Evolutionary conservation across 2,797 vertebrate genomes (phyloP).

Genomic region (Sebastes itinus): DNA sequence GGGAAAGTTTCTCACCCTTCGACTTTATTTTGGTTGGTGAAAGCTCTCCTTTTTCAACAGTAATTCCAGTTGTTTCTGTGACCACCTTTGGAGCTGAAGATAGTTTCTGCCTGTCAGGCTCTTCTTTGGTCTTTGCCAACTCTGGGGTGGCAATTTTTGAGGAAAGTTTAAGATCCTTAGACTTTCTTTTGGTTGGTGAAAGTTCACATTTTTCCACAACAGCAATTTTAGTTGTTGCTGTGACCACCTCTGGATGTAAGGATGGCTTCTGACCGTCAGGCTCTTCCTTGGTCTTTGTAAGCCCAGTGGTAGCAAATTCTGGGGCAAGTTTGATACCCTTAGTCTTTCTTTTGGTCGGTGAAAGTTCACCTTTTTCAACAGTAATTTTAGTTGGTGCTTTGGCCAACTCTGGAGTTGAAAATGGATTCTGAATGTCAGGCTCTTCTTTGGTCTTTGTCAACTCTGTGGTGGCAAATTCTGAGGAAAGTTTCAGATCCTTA

Average conservation of each 20-base stretch:
- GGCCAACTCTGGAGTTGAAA: too few species aligned
- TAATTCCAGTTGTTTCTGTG: rapidly evolving
- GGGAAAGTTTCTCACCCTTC: rapidly evolving
- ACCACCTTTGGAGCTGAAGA: rapidly evolving
- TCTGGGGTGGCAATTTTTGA: rapidly evolving
- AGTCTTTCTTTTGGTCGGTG: too few species aligned
- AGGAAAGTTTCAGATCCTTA: neutral
- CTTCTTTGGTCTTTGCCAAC: too few species aligned
- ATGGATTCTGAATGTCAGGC: neutral
- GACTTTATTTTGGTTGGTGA: too few species aligned
- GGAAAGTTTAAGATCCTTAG: rapidly evolving
- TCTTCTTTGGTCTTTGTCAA: neutral
- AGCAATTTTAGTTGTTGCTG: rapidly evolving
- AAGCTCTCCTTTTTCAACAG: too few species aligned
- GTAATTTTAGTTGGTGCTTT: too few species aligned
- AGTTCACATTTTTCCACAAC: too few species aligned
- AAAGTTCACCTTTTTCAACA: too few species aligned
- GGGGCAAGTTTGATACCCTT: rapidly evolving
- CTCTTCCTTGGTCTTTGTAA: too few species aligned
- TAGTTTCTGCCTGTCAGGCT: rapidly evolving
- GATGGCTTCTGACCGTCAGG: rapidly evolving
- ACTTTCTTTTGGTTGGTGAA: too few species aligned
- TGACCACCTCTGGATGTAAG: rapidly evolving
- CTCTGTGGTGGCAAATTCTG: neutral
- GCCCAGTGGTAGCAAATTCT: too few species aligned